Evolutionary conservation across 2,113 vertebrate genomes (phyloP), one percentile per base, ranked within the genome.

Genomic region (Colius striatus): DNA sequence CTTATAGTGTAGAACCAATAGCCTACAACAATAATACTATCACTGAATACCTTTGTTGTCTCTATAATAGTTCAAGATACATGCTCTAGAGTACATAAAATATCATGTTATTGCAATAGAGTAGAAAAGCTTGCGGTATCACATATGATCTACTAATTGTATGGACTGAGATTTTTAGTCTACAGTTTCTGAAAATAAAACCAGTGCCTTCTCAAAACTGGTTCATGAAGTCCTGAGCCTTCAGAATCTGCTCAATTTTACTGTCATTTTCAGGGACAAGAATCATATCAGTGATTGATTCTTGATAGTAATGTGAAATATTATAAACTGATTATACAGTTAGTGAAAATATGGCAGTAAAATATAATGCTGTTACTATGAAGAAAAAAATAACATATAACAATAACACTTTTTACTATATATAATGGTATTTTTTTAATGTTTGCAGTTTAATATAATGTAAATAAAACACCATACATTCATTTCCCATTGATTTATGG

Each of bases 351-450:
- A 53, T 17, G 10, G 3, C n/a, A 77, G 12, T 13, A 23, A 77
- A 74, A 13, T 61, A 19, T 53, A 48, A 89, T 22, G 5, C 13
- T 76, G 16, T 43, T 73, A 6, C 8, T 23, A 4, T 58, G n/a
- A 91, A 58, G 12, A 50, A 58, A 67, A 32, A 80, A 26, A 36
- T 41, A 25, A 16, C 5, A 1, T n/a, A n/a, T n/a, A n/a, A n/a
- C n/a, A n/a, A n/a, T 3, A 63, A 2, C 1, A n/a, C 4, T 29
- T 67, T 80, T 60, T 36, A 9, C 3, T 21, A 61, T 1, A 38
- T 20, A 53, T 10, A 78, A 41, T 57, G 32, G 1, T 5, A 83
- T 51, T 71, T 81, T 81, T 22, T 30, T 2, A 34, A 55, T 75
- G 87, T 26, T 72, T 72, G 14, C 9, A 32, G 10, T 45, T 84